These are phyloP conservation scores for Oceanodroma tethys DNA, from an alignment of 2,113 vertebrate genomes.

Conservation along the genomic window DNA sequence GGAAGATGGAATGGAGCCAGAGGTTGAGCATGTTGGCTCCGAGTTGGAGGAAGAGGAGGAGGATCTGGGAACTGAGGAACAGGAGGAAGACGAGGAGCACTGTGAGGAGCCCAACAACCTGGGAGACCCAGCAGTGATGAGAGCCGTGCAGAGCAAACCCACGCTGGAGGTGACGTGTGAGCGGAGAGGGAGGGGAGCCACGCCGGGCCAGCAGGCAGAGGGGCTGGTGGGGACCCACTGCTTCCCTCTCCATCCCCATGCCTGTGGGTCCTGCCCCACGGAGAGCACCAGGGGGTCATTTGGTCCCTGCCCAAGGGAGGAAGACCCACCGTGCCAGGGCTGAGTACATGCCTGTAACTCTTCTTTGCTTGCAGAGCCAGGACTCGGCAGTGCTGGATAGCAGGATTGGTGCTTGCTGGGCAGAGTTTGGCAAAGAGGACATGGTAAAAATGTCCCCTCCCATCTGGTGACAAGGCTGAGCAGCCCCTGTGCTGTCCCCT, in stretches of 20 bases:
- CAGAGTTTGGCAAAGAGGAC: slow-evolving; percentile 52
- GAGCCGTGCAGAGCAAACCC: slow-evolving; percentile 76
- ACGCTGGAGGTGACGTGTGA: slow-evolving; percentile 73
- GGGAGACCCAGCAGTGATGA: slow-evolving; percentile 86
- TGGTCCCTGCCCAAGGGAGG: neutral
- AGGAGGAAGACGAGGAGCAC: slow-evolving; percentile 30
- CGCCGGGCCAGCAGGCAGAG: neutral
- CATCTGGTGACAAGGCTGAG: neutral
- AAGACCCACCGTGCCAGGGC: fast-evolving
- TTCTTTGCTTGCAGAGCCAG: slow-evolving; percentile 71
- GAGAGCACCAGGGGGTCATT: neutral
- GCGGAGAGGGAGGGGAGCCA: neutral
- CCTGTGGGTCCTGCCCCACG: neutral
- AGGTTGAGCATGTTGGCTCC: neutral
- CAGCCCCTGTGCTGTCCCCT: neutral
- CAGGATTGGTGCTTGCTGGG: slow-evolving; percentile 63
- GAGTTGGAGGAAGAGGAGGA: slow-evolving; percentile 17
- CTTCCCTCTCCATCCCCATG: neutral
- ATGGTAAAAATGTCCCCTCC: slow-evolving; percentile 23
- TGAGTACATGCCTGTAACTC: neutral
- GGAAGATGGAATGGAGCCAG: neutral
- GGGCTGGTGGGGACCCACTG: fast-evolving
- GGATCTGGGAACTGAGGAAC: neutral
- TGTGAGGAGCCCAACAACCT: slow-evolving; percentile 55
- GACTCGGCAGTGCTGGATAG: slow-evolving; percentile 84